Evolutionary conservation across 2,888 invertebrate species (phyloP).

Genomic region (Ophraella communa): DNA sequence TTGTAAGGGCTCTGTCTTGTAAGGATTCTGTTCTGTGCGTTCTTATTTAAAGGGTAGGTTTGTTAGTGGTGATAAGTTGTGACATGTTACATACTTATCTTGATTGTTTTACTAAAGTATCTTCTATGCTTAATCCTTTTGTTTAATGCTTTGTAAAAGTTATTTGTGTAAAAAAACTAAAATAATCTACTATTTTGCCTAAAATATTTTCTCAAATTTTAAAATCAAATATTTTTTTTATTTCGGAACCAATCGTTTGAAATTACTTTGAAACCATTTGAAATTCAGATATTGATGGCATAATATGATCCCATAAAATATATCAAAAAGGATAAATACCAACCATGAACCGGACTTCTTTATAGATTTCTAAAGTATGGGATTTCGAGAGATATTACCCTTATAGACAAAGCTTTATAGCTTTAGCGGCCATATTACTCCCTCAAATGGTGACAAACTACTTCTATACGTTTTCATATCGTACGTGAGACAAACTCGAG

Average conservation of each 20-base stretch:
- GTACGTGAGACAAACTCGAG: slow-evolving; percentile 39
- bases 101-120: no score
- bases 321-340: slow-evolving; percentile 54
- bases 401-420: slow-evolving; percentile 60
- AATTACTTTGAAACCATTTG: slow-evolving; percentile 35
- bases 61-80: no score
- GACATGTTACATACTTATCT: no score
- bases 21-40: no score
- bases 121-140: no score
- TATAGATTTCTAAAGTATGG: slow-evolving; percentile 59
- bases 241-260: background rate
- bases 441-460: slow-evolving; percentile 57
- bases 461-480: slow-evolving; percentile 54
- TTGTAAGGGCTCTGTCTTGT: no score
- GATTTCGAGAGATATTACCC: slow-evolving; percentile 58
- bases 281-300: slow-evolving; percentile 55
- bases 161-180: no score
- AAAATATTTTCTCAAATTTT: background rate
- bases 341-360: slow-evolving; percentile 56
- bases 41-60: no score
- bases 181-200: no score
- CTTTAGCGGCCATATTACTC: slow-evolving; percentile 50
- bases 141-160: no score
- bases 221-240: background rate
- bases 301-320: slow-evolving; percentile 50